Evolutionary conservation across 2,797 vertebrate genomes (phyloP), one percentile per base, ranked within the genome.

Genomic region (Eleutherodactylus coqui): DNA sequence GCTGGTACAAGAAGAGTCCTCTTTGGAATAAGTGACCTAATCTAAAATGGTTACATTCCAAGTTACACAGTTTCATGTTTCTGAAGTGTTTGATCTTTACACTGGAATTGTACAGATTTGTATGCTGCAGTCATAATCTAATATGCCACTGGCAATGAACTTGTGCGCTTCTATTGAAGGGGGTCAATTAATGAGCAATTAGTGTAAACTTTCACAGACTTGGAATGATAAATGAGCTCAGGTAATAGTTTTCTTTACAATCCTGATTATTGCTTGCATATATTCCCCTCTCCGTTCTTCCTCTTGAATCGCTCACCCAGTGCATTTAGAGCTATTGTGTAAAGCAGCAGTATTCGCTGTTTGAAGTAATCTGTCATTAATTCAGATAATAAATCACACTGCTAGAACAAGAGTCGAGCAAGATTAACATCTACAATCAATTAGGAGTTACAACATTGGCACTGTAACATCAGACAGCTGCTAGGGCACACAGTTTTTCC

Each of bases 171-270:
- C 90, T 90, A 89, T 90, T 89, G 88, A 6, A 5, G 89, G 89
- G n/a, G 91, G 91, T 92, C 91, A 92, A 91, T 92, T 92, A 91
- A 89, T 88, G 85, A 90, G 89, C 90, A 91, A 91, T 91, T 91
- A 91, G 90, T 79, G 84, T 87, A 84, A 87, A 51, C 47, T 90
- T 91, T 91, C 91, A 88, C 86, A 91, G 86, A 86, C 77, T 93
- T 85, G 11, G 21, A 87, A 89, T 94, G 94, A 94, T 91, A 93
- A 93, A 94, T 93, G 93, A 94, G 91, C 91, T 91, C 90, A 94
- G 90, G 89, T 91, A 75, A 89, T 88, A 72, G 89, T 88, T 89
- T 88, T 90, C 91, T 89, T 88, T 90, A 86, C 82, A 49, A 75
- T 86, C 83, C 81, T 21, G 36, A 75, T 58, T 45, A 47, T 5